Conservation (phyloP, 1,140 invertebrate species). For the Ephestia elutella region DNA sequence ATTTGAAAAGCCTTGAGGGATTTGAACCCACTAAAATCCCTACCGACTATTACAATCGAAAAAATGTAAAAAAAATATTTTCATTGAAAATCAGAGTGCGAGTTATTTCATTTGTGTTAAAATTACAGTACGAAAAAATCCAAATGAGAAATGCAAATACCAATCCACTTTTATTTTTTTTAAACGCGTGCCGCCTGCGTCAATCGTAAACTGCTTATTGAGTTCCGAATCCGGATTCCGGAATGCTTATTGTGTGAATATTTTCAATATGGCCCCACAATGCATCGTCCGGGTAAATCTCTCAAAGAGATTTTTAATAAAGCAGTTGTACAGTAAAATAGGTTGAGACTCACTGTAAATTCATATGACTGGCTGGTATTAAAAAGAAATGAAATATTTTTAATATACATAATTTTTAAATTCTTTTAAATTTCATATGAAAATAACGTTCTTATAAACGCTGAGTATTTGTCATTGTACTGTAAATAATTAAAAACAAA, state of each 20-base stretch:
- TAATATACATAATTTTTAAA: no score
- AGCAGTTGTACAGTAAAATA: background rate
- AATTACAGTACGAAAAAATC: slow-evolving; percentile 2
- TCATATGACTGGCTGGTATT: background rate
- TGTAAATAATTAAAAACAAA: no score
- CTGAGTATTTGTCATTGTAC: no score
- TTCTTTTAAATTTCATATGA: no score
- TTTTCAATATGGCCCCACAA: background rate
- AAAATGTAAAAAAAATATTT: no score
- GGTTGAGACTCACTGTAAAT: background rate
- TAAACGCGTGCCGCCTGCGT: background rate
- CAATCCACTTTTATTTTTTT: background rate
- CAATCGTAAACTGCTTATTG: slow-evolving; percentile 2
- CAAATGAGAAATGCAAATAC: background rate
- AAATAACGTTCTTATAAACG: no score
- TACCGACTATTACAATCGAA: no score
- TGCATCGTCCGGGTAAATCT: background rate
- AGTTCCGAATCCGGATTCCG: background rate
- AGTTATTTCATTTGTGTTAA: background rate
- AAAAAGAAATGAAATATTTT: slow-evolving; percentile 9
- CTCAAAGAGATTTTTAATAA: background rate
- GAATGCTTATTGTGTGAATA: slow-evolving; percentile 3
- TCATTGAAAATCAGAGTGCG: no score
- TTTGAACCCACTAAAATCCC: no score
- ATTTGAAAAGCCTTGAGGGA: no score